Evolutionary conservation across 2,113 vertebrate genomes (phyloP), one percentile per base, ranked within the genome.

Genomic region (Alaudala cheleensis): DNA sequence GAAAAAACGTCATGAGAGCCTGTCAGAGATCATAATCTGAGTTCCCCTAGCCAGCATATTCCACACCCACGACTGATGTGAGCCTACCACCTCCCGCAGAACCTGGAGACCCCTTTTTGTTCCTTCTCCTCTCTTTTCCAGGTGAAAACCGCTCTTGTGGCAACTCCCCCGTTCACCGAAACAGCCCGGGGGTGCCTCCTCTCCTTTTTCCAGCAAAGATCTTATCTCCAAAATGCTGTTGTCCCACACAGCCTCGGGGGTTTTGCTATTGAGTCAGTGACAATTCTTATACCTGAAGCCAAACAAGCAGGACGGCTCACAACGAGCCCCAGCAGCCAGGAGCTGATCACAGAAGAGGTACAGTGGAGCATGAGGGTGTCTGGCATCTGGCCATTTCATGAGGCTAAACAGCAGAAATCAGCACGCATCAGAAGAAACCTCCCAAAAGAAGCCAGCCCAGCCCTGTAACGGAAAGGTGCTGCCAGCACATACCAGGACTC

Each of bases 11-110:
- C 83, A 90, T 3, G 2, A 54, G 14, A 73, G 64, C 60, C 45
- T 62, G 57, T 73, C 69, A 92, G 58, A 95, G 95, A 94, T 93
- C 54, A 54, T 40, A 67, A 94, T 91, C 94, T 73, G 65, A 71
- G 21, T 37, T 88, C 84, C 74, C 5, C 62, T 14, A 70, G 62
- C 58, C 79, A 86, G 44, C 56, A 90, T 26, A 92, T 81, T 95
- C 76, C 87, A 81, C 64, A 49, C 79, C 81, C 85, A 81, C 12
- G 1, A 31, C 12, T 31, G 44, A 69, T 56, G 44, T 14, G 34
- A 77, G 34, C 26, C 72, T 49, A 72, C 5, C 49, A 34, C 44
- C 54, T 87, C 34, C 60, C 22, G 20, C 3, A 53, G 56, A 71
- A 45, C 22, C 23, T 56, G 67, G 21, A 34, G 34, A 86, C 44